Percentiles rank a stretch among this genome's conserved stretches.
Evolutionary conservation across 2,113 vertebrate species (phyloP).

Genomic region (Strigops habroptila): DNA sequence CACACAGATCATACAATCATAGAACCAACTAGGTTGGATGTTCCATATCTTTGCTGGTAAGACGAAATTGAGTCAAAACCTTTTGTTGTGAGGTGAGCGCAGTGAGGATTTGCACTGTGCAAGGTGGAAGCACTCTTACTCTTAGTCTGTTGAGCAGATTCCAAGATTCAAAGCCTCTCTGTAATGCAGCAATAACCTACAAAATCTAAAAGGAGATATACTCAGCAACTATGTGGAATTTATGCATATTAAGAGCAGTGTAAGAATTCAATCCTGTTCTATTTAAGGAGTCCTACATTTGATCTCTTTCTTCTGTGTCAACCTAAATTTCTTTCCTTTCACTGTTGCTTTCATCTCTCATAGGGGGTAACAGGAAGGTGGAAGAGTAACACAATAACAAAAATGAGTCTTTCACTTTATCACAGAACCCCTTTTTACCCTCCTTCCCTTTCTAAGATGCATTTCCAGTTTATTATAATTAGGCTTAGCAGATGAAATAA

Average conservation of each 20-base stretch:
- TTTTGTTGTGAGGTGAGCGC: neutral
- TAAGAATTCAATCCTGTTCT: neutral
- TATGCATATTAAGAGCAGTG: neutral
- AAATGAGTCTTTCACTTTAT: neutral
- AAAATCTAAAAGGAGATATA: neutral
- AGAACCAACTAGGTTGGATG: neutral
- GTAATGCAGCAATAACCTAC: neutral
- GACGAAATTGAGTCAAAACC: neutral
- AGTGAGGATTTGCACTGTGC: neutral
- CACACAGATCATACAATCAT: neutral
- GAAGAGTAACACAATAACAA: neutral
- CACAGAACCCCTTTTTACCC: neutral
- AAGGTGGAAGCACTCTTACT: neutral
- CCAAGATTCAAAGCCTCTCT: neutral
- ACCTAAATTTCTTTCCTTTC: neutral
- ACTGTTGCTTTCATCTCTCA: neutral
- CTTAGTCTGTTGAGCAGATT: neutral
- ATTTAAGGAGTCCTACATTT: neutral
- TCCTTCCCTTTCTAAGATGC: neutral
- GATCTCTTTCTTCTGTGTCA: neutral
- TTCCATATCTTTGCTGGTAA: neutral
- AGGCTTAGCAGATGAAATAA: neutral
- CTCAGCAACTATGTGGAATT: neutral
- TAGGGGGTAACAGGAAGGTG: neutral
- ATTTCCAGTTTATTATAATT: neutral